Evolutionary conservation across 2,888 invertebrate genomes (phyloP), one percentile per base, ranked within the genome.

Genomic region (Rotaria magnacalcarata): DNA sequence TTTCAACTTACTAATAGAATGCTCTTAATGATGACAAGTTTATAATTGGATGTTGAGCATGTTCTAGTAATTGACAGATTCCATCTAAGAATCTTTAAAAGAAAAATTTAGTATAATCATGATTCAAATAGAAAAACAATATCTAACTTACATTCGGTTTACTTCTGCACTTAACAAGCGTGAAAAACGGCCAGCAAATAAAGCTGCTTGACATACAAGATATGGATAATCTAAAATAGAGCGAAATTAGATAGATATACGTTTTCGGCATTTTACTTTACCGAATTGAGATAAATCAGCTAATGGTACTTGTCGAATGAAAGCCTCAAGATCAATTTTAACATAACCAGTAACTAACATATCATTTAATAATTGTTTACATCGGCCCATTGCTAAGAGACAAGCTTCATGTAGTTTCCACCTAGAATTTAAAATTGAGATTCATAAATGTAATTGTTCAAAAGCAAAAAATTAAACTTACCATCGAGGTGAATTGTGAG

Each of bases 381-480:
- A 92, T 47, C 92, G 91, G 84, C 93, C 93, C 11, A 94, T 90
- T 6, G 94, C 93, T 54, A 93, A 90, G 92, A 94, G 93, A 86
- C 93, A 93, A 0, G 94, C 92, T 90, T 94, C 94, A 87, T 92
- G 92, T 19, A 94, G 91, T 90, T 94, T 94, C 94, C 94, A 94
- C 93, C 93, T 90, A 87, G 16, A 88, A 84, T 27, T 67, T 43
- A 8, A 85, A 14, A 50, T 52, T 16, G 16, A 52, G 52, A 52
- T 16, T 52, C 14, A 52, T 52, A 4, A 52, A 52, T 52, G 14
- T 52, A 8, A 16, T 16, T 52, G 11, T 16, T 16, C 8, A 14
- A 16, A 0, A 52, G 34, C 34, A 34, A 34, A 34, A 34, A 34
- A 34, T 2, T 11, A 0, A 52, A 16, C 16, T 75, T 80, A 85